These are phyloP conservation scores for Noctua fimbriata DNA, from an alignment of 2,888 invertebrate genomes.

Conservation along the genomic window DNA sequence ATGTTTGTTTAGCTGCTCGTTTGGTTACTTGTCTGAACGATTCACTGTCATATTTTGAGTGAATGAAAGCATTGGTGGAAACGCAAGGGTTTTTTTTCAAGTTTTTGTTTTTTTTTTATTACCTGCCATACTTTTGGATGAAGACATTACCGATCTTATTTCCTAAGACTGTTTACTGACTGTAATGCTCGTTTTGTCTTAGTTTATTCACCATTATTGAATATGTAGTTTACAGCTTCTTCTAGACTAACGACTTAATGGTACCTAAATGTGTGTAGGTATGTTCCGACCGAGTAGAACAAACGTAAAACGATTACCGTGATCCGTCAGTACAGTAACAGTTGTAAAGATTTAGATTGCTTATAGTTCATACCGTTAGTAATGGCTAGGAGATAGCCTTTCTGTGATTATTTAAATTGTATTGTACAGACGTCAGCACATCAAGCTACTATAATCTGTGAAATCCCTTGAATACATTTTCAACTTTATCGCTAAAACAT, in stretches of 20 bases:
- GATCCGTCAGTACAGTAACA: constrained; percentile 29
- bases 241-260: constrained; percentile 20
- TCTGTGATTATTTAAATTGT: constrained; percentile 29
- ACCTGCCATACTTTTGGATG: not conserved
- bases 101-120: not conserved
- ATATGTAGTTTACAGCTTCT: not conserved
- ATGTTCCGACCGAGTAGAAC: not conserved
- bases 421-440: not conserved
- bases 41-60: not conserved
- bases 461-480: too few relatives aligned
- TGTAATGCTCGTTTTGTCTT: not conserved
- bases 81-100: not conserved
- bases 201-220: not conserved
- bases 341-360: constrained; percentile 43
- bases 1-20: constrained; percentile 12
- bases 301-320: constrained; percentile 39
- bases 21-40: not conserved
- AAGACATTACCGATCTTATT: not conserved
- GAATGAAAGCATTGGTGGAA: not conserved
- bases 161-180: not conserved
- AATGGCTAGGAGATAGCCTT: constrained; percentile 20
- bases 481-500: too few relatives aligned
- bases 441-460: too few relatives aligned
- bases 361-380: constrained; percentile 40
- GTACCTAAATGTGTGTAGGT: constrained; percentile 11